These are phyloP conservation scores for Ranitomeya imitator DNA, from an alignment of 2,113 vertebrate genomes.

Conservation along the genomic window DNA sequence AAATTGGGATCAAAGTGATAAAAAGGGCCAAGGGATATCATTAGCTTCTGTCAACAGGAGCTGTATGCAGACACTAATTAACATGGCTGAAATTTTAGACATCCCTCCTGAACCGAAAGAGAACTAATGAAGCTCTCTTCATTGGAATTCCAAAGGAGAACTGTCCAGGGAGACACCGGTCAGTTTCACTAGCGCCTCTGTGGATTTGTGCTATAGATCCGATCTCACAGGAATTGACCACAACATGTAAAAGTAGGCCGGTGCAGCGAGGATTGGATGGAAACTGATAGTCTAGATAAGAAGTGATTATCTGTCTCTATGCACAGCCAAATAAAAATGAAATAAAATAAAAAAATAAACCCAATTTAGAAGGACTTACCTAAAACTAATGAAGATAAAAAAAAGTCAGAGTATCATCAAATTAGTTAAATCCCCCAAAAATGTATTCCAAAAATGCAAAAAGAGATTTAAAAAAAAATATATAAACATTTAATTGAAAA, in stretches of 20 bases:
- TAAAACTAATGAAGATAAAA: no score
- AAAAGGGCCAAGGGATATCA: slow-evolving; percentile 38
- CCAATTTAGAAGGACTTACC: no score
- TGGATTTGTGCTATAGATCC: neutral
- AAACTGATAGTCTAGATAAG: neutral
- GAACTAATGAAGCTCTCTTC: slow-evolving; percentile 45
- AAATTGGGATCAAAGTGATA: slow-evolving; percentile 46
- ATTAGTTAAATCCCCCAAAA: no score
- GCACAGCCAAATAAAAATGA: no score
- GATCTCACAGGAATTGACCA: neutral
- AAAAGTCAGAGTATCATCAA: no score
- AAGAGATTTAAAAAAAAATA: no score
- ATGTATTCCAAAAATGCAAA: no score
- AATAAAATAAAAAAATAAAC: neutral
- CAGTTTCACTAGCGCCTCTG: neutral
- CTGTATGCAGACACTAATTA: slow-evolving; percentile 38
- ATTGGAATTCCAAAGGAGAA: slow-evolving; percentile 31
- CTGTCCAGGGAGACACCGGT: neutral
- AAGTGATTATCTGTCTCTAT: neutral
- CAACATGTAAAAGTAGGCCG: neutral
- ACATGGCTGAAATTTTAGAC: slow-evolving; percentile 53
- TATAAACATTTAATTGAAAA: no score
- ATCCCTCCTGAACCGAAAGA: slow-evolving; percentile 16
- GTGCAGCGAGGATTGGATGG: neutral
- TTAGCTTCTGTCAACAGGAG: slow-evolving; percentile 56